A percentile compares a stretch with the other conserved stretches of the same genome.
Conservation (phyloP, 2,888 invertebrate genomes). For the Chrysina gloriosa region DNA sequence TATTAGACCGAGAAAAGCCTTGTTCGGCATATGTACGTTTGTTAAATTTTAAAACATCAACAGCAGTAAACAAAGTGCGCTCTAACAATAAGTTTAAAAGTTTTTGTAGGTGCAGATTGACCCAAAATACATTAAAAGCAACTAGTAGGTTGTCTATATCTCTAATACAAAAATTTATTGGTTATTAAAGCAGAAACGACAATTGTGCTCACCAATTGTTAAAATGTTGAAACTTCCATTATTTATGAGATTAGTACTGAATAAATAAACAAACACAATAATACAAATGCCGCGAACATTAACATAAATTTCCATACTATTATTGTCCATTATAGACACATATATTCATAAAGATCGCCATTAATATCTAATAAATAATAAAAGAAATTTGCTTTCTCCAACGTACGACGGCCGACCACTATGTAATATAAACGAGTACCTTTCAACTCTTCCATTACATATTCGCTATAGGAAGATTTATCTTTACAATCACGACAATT, state of each 20-base stretch:
- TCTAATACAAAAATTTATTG: too few relatives aligned
- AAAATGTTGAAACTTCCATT: slow-evolving; percentile 27
- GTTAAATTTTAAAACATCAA: too few relatives aligned
- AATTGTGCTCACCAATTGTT: too few relatives aligned
- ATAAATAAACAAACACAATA: slow-evolving; percentile 19
- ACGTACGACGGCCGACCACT: not conserved
- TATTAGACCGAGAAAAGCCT: too few relatives aligned
- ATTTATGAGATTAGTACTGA: slow-evolving; percentile 13
- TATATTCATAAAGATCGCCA: slow-evolving; percentile 18
- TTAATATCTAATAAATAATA: slow-evolving; percentile 39
- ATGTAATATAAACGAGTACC: slow-evolving; percentile 3
- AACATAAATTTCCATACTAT: slow-evolving; percentile 35
- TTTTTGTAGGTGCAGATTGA: too few relatives aligned
- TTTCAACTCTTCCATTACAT: slow-evolving; percentile 19
- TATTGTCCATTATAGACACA: slow-evolving; percentile 22
- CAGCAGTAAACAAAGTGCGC: too few relatives aligned
- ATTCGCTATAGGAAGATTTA: slow-evolving; percentile 8
- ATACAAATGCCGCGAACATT: slow-evolving; percentile 10
- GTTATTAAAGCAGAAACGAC: too few relatives aligned
- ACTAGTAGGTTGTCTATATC: too few relatives aligned
- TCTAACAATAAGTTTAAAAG: too few relatives aligned
- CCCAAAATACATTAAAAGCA: too few relatives aligned
- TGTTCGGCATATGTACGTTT: too few relatives aligned
- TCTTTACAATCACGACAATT: not conserved
- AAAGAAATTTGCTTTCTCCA: slow-evolving; percentile 41